Evolutionary conservation across 2,797 vertebrate species (phyloP), one percentile per base, ranked within the genome.

Genomic region (Malacoctenus gilli): DNA sequence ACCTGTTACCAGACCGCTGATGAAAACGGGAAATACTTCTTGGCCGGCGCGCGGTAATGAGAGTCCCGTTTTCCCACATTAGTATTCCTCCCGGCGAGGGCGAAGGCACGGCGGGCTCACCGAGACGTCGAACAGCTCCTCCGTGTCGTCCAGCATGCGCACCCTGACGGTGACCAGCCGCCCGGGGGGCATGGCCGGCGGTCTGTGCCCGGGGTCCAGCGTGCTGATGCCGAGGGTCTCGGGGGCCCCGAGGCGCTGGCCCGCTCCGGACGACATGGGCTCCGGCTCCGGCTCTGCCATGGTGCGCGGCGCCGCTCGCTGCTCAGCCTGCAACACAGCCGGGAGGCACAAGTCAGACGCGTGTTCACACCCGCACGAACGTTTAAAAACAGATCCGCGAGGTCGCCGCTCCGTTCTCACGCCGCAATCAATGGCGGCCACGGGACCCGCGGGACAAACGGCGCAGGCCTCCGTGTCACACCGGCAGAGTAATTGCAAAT

Each of bases 181-280:
- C 54, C 97, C 97, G 0, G 95, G 87, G 59, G 96, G 94, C 62
- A 95, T 95, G 22, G 85, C 50, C 0, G 95, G 95, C 0, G 89
- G 92, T 75, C 93, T 95, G 87, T 93, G 94, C 31, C 94, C 95
- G 0, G 95, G 94, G 84, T 97, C 97, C 91, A 99, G 84, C 4
- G 97, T 98, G 79, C 97, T 99, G 92, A 99, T 95, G 75, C 95
- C 96, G 79, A 95, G 90, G 47, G 94, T 96, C 78, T 97, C 96
- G 0, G 93, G 95, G 75, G 94, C 93, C 62, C 96, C 96, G 39
- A 99, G 89, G 34, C 96, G 93, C 51, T 93, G 95, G 53, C 93
- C 96, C 18, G 95, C 93, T 52, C 93, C 94, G 20, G 75, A 85
- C 39, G 91, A 90, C 56, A 83, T 91, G 68, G 93, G 93, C 79